A percentile compares a stretch with the other conserved stretches of the same genome.
These are phyloP conservation scores for Megaceryle maxima DNA, from an alignment of 2,113 vertebrate genomes.

Conservation along the genomic window DNA sequence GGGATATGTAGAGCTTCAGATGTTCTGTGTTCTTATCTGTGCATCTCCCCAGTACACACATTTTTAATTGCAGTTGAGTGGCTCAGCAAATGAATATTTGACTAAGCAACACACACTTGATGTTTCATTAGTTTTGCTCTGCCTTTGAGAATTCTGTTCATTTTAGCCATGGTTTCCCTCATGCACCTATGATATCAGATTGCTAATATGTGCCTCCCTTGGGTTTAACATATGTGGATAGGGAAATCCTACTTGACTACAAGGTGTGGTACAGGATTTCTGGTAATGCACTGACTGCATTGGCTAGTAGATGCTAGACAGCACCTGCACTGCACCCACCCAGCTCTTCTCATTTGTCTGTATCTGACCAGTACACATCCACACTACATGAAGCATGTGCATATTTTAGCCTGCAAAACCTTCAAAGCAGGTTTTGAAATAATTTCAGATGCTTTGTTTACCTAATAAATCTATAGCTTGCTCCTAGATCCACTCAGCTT, in stretches of 20 bases:
- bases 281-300: background rate
- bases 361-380: background rate
- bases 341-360: background rate
- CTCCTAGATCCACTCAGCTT: background rate
- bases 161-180: background rate
- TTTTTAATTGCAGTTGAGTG: background rate
- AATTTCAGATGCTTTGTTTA: background rate
- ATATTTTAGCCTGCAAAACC: background rate
- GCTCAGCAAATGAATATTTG: background rate
- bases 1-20: background rate
- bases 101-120: background rate
- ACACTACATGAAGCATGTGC: background rate
- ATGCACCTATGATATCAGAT: background rate
- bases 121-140: background rate
- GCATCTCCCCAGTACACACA: background rate
- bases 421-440: background rate
- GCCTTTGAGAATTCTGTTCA: background rate
- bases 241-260: background rate
- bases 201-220: background rate
- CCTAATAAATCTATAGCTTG: background rate
- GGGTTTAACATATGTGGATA: background rate
- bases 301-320: background rate
- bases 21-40: background rate
- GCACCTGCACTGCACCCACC: background rate
- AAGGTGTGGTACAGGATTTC: background rate